Evolutionary conservation across 2,797 vertebrate species (phyloP).

Genomic region (Emydoidea blandingii): DNA sequence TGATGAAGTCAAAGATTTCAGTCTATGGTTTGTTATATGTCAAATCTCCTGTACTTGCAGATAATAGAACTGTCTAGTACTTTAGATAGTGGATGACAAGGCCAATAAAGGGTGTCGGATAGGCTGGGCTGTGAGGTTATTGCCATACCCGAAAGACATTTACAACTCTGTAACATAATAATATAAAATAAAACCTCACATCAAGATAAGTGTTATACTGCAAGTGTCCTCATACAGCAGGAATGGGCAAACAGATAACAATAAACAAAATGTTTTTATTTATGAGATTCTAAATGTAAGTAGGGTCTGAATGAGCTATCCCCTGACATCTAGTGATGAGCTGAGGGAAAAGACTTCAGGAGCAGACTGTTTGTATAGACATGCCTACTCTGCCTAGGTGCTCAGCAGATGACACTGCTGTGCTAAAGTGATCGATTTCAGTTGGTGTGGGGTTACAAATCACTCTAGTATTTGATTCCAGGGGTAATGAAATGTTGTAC

Average conservation of each 20-base stretch:
- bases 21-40: neutral
- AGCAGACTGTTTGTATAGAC: neutral
- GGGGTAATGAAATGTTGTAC: neutral
- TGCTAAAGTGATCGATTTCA: neutral
- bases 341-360: neutral
- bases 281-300: neutral
- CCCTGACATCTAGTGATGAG: neutral
- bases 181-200: rapidly evolving
- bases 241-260: neutral
- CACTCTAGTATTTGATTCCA: neutral
- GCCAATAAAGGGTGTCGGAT: rapidly evolving
- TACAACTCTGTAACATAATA: neutral
- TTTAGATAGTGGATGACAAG: neutral
- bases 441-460: neutral
- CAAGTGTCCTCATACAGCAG: rapidly evolving
- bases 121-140: neutral
- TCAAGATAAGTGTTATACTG: neutral
- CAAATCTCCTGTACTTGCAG: neutral
- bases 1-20: slow-evolving; percentile 2
- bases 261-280: neutral
- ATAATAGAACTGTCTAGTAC: neutral
- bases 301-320: neutral
- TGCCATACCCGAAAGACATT: rapidly evolving
- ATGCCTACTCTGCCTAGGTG: neutral
- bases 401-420: neutral